A percentile compares a stretch with the other conserved stretches of the same genome.
phyloP scores from a whole-genome alignment of 2,888 invertebrate species.

The Epistrophe eligans region DNA sequence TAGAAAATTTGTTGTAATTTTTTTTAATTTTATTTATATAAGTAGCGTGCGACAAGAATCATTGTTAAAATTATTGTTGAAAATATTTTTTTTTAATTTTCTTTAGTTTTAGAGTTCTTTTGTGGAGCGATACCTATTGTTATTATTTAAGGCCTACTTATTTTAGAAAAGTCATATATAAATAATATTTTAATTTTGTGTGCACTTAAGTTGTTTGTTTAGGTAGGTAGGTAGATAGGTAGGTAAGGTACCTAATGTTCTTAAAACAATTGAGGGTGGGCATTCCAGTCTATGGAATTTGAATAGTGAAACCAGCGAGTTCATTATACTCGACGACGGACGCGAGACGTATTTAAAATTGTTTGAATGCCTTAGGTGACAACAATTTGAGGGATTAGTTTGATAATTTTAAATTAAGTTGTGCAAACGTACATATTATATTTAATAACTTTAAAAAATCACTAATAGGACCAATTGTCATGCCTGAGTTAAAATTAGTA shows the following conservation, averaged over 20 bases:
- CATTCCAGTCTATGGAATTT: conserved; percentile 17
- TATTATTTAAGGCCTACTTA: not conserved
- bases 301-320: not conserved
- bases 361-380: not conserved
- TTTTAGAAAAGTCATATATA: not conserved
- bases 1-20: not conserved
- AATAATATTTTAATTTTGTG: conserved; percentile 9
- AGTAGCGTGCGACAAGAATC: not conserved
- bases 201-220: not conserved
- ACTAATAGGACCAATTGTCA: not conserved
- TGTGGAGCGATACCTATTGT: not conserved
- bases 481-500: not conserved
- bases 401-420: not conserved
- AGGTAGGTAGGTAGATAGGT: not conserved
- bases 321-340: not conserved
- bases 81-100: not conserved
- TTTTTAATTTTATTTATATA: not conserved
- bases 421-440: not conserved
- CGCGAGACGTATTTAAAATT: not conserved
- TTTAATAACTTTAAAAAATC: not conserved
- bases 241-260: too few relatives aligned
- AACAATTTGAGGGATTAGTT: not conserved
- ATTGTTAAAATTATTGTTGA: not conserved
- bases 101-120: not conserved
- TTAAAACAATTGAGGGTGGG: not conserved